Evolutionary conservation across 1,140 invertebrate genomes (phyloP).

Genomic region (Gonatopus flavifemur): DNA sequence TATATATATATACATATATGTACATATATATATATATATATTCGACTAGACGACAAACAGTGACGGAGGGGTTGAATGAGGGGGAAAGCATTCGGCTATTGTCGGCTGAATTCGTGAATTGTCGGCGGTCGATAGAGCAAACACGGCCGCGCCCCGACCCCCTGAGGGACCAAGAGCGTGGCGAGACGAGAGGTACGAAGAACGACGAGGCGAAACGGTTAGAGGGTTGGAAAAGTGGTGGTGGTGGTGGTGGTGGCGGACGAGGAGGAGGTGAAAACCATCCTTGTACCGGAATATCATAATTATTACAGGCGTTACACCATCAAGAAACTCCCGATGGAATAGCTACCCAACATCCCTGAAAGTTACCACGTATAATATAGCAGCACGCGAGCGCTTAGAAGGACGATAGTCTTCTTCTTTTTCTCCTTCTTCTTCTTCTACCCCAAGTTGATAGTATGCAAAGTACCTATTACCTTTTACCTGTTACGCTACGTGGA

Average conservation of each 20-base stretch:
- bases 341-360: conserved; percentile 8
- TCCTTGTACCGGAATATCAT: conserved; percentile 40
- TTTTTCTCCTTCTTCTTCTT: no score
- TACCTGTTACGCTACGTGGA: no score
- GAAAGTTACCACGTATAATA: not conserved
- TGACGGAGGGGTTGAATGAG: not conserved
- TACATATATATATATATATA: no score
- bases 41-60: not conserved
- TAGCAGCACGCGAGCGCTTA: no score
- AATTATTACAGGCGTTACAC: conserved; percentile 46
- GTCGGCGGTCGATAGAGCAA: conserved; percentile 61
- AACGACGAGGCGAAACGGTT: conserved; percentile 11
- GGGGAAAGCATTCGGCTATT: conserved; percentile 40
- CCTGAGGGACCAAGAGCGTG: conserved; percentile 31
- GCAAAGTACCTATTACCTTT: no score
- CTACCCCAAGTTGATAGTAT: no score
- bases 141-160: conserved; percentile 60
- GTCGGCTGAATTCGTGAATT: conserved; percentile 50
- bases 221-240: not conserved
- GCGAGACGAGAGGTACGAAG: conserved; percentile 4
- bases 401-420: no score
- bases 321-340: conserved; percentile 19
- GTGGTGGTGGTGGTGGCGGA: not conserved
- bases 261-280: conserved; percentile 26
- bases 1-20: no score